phyloP scores from a whole-genome alignment of 2,113 vertebrate genomes.

The Murina feae region DNA sequence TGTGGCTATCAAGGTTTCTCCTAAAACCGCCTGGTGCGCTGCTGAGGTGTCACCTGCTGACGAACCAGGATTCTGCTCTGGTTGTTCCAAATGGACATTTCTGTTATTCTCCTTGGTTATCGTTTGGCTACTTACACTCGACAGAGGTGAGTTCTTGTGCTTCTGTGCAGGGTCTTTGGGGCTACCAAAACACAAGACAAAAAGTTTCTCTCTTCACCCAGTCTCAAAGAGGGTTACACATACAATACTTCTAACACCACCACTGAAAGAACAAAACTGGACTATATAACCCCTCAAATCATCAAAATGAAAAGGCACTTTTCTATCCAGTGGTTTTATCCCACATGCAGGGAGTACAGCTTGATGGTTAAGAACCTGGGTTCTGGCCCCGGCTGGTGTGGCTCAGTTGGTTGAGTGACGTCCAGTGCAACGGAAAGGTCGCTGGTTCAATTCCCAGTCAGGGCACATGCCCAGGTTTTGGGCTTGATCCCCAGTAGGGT shows the following conservation, averaged over 20 bases:
- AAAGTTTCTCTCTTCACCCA: constrained; percentile 40
- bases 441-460: not conserved
- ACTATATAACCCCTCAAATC: not conserved
- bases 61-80: constrained; percentile 50
- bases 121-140: constrained; percentile 62
- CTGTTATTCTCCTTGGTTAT: constrained; percentile 62
- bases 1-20: constrained; percentile 54
- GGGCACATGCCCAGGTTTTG: too few species aligned
- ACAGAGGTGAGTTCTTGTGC: constrained; percentile 53
- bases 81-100: constrained; percentile 63
- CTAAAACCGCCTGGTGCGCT: constrained; percentile 43
- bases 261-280: not conserved
- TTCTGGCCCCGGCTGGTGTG: not conserved
- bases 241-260: not conserved
- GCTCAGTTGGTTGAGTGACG: not conserved
- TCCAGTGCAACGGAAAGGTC: not conserved
- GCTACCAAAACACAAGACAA: constrained; percentile 63
- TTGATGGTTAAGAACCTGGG: not conserved
- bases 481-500: not conserved
- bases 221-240: not conserved
- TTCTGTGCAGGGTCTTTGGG: constrained; percentile 67
- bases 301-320: not conserved
- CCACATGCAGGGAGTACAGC: not conserved
- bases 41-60: constrained; percentile 52
- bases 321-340: not conserved